Evolutionary conservation across 2,888 invertebrate species (phyloP).

Genomic region (Leptarthrus brevirostris): DNA sequence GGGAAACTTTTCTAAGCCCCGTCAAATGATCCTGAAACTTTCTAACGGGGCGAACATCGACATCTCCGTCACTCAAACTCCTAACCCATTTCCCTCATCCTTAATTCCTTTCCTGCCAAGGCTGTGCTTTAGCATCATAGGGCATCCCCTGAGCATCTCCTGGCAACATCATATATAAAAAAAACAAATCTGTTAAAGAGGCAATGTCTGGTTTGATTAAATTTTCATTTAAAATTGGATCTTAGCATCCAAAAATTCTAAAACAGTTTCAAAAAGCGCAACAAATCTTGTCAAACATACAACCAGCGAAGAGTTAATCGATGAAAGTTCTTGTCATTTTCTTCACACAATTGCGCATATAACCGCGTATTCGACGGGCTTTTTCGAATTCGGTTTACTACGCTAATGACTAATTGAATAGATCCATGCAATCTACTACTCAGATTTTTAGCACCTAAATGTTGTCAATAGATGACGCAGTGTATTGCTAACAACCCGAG

Average conservation of each 20-base stretch:
- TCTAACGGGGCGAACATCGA: too few relatives aligned
- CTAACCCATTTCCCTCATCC: too few relatives aligned
- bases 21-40: too few relatives aligned
- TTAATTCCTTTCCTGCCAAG: too few relatives aligned
- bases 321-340: slow-evolving; percentile 3
- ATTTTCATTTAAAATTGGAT: slow-evolving; percentile 8
- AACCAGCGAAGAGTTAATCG: not conserved
- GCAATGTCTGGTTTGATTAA: slow-evolving; percentile 29
- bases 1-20: too few relatives aligned
- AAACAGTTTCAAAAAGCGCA: too few relatives aligned
- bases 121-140: too few relatives aligned
- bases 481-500: slow-evolving; percentile 8
- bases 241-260: too few relatives aligned
- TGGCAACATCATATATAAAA: too few relatives aligned
- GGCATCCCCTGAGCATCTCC: too few relatives aligned
- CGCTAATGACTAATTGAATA: not conserved
- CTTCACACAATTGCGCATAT: too few relatives aligned
- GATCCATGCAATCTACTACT: slow-evolving; percentile 4
- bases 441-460: slow-evolving; percentile 24
- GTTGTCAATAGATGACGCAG: slow-evolving; percentile 25
- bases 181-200: slow-evolving; percentile 13
- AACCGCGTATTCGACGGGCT: not conserved
- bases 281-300: not conserved
- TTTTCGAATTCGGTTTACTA: not conserved
- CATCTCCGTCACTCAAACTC: too few relatives aligned